Percentiles rank a stretch among this genome's conserved stretches.
Evolutionary conservation across 2,888 invertebrate genomes (phyloP).

Genomic region (Drosophila multiciliata): DNA sequence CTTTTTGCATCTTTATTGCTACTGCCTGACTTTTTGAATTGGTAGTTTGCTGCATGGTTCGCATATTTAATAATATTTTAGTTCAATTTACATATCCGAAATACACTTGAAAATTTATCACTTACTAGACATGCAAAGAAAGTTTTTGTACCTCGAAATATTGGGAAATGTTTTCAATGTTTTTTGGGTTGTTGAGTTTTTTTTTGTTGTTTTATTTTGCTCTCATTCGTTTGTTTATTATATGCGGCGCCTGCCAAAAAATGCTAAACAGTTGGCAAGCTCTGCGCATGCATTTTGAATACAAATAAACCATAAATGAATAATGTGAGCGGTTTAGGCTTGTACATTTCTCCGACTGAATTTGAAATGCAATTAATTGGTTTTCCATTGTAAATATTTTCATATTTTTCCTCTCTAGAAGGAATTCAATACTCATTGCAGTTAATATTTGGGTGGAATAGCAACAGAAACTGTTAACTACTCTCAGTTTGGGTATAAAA

Average conservation of each 20-base stretch:
- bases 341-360: not conserved
- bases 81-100: constrained; percentile 51
- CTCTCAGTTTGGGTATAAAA: not conserved
- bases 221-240: constrained; percentile 20
- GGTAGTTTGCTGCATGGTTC: constrained; percentile 49
- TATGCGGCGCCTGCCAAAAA: constrained; percentile 60
- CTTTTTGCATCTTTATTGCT: constrained; percentile 12
- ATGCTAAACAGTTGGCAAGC: constrained; percentile 40
- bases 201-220: constrained; percentile 7
- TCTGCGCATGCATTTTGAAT: constrained; percentile 43
- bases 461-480: not conserved
- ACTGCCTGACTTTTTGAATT: constrained; percentile 20
- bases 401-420: not conserved
- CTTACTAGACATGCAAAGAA: constrained; percentile 56
- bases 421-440: not conserved
- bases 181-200: not conserved
- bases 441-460: not conserved
- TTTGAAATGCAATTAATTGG: not conserved
- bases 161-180: constrained; percentile 37
- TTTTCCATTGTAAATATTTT: not conserved
- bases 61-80: constrained; percentile 58
- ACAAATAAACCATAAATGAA: constrained; percentile 26
- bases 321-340: not conserved
- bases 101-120: constrained; percentile 58
- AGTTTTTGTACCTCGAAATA: constrained; percentile 58